Percentiles rank a stretch among this genome's conserved stretches.
Conservation (phyloP, 2,797 vertebrate genomes). For the Melanotaenia pygmaea region DNA sequence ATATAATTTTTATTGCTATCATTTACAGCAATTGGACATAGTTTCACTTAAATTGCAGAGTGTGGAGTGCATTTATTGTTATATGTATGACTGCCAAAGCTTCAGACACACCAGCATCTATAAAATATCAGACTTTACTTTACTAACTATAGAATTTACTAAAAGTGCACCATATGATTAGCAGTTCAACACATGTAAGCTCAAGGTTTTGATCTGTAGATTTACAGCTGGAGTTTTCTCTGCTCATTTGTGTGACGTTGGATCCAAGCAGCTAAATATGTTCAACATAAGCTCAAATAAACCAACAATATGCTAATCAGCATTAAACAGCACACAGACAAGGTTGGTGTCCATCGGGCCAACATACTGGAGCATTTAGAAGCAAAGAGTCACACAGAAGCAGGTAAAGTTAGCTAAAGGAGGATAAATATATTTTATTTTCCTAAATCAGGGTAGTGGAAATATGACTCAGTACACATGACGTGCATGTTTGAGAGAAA, state of each 20-base stretch:
- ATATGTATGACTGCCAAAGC: background rate
- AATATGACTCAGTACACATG: background rate
- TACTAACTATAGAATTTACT: background rate
- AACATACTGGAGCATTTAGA: background rate
- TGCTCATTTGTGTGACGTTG: background rate
- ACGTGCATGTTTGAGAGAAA: too few species aligned
- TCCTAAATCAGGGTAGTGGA: background rate
- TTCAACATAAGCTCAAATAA: background rate
- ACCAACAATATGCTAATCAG: background rate
- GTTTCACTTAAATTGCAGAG: background rate
- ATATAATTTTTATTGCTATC: background rate
- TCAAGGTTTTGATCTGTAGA: background rate
- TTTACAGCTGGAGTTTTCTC: background rate
- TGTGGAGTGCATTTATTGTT: background rate
- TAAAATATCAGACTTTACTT: background rate
- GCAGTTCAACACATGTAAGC: background rate
- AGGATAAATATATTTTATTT: background rate
- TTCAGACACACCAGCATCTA: background rate
- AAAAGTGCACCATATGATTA: background rate
- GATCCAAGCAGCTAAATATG: background rate
- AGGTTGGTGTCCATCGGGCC: background rate
- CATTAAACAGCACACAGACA: background rate
- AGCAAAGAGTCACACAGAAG: background rate
- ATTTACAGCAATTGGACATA: conserved; percentile 1
- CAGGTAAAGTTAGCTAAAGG: background rate